Percentiles rank a stretch among this genome's conserved stretches.
These are phyloP conservation scores for Diadophis punctatus DNA, from an alignment of 2,113 vertebrate species.

Conservation along the genomic window DNA sequence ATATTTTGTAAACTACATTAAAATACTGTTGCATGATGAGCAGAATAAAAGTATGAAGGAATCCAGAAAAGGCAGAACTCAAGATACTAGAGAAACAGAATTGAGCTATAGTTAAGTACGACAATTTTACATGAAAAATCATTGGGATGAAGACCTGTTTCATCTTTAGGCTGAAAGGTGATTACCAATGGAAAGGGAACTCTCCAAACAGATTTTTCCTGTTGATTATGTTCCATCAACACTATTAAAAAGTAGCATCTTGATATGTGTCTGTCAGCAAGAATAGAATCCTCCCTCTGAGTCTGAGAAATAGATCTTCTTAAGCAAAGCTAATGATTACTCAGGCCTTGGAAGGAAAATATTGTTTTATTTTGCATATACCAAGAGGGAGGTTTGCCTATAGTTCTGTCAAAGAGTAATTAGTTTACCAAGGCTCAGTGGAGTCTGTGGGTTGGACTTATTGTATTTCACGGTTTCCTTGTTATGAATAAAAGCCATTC, in stretches of 20 bases:
- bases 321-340: neutral
- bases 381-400: neutral
- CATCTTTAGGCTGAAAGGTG: slow-evolving; percentile 1
- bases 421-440: neutral
- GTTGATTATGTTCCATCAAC: neutral
- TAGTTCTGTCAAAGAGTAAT: neutral
- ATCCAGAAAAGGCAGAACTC: neutral
- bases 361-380: neutral
- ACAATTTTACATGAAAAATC: neutral
- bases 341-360: neutral
- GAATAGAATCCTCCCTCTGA: neutral
- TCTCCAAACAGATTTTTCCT: slow-evolving; percentile 1
- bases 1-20: neutral
- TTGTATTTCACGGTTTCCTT: slow-evolving; percentile 18
- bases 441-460: slow-evolving; percentile 3
- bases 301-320: neutral
- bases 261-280: neutral
- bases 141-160: slow-evolving; percentile 36
- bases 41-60: neutral
- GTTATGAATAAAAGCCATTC: slow-evolving; percentile 32
- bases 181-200: neutral
- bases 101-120: neutral
- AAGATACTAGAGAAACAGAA: neutral
- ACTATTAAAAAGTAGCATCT: neutral
- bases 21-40: neutral